Evolutionary conservation across 2,113 vertebrate genomes (phyloP).

Genomic region (Gallinago media): DNA sequence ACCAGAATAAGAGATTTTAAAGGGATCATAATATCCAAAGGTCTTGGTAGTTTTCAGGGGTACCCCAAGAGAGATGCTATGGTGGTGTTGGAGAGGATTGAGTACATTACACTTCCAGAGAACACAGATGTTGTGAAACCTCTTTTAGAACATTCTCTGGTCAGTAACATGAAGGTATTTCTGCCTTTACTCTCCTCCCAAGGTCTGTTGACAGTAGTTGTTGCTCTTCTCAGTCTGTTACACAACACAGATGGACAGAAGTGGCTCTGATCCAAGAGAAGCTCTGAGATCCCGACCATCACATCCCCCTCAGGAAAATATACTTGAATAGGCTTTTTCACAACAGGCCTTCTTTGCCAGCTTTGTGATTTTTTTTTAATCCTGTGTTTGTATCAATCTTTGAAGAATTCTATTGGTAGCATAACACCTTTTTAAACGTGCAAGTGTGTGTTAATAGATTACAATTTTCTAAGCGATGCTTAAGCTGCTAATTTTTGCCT

Average conservation of each 20-base stretch:
- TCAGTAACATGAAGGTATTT: background rate
- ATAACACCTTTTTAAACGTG: background rate
- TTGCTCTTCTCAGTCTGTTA: background rate
- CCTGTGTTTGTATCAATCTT: background rate
- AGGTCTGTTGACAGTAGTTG: background rate
- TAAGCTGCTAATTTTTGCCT: background rate
- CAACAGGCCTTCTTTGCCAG: background rate
- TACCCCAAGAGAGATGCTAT: background rate
- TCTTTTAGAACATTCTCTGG: background rate
- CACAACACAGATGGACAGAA: background rate
- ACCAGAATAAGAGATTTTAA: background rate
- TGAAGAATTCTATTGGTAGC: background rate
- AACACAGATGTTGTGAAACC: background rate
- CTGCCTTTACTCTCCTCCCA: background rate
- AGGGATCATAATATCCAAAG: background rate
- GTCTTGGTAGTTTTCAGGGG: background rate
- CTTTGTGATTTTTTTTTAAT: background rate
- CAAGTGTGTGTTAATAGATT: background rate
- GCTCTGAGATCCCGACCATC: background rate
- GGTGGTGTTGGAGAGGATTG: background rate
- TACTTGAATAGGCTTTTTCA: background rate
- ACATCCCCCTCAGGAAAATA: background rate
- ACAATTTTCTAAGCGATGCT: background rate
- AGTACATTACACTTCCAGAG: background rate
- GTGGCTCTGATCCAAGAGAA: background rate